phyloP scores from a whole-genome alignment of 1,140 invertebrate species.

The Diorhabda elongata region DNA sequence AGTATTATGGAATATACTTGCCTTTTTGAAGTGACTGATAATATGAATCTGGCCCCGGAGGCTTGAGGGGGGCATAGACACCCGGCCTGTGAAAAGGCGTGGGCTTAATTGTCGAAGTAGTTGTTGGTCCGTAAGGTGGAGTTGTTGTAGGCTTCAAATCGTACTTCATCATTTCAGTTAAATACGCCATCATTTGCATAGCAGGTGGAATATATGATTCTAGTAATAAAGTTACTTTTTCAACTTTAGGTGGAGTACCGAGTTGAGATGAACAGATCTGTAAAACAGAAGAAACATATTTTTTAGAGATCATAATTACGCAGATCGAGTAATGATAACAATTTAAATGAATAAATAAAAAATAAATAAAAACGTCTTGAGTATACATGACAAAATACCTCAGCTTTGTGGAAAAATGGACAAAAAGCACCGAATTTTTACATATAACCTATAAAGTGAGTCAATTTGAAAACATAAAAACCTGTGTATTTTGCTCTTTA shows the following conservation, averaged over 20 bases:
- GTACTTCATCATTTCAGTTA: slow-evolving; percentile 56
- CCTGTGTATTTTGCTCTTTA: no score
- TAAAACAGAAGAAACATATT: neutral
- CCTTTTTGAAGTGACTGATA: slow-evolving; percentile 16
- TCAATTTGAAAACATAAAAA: no score
- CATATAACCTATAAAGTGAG: no score
- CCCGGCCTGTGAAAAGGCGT: slow-evolving; percentile 53
- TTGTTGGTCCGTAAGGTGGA: slow-evolving; percentile 20
- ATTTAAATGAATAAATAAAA: neutral
- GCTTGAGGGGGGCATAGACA: slow-evolving; percentile 50
- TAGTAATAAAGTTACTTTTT: slow-evolving; percentile 31
- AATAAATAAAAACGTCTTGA: no score
- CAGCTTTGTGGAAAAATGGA: no score
- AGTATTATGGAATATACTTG: neutral
- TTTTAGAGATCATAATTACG: neutral
- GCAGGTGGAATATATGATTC: slow-evolving; percentile 52
- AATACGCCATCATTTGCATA: slow-evolving; percentile 56
- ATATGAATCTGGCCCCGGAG: slow-evolving; percentile 43
- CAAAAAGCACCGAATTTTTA: no score
- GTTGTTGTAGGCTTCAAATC: slow-evolving; percentile 18
- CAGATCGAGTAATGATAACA: neutral
- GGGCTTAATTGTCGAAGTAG: slow-evolving; percentile 38
- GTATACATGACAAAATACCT: no score
- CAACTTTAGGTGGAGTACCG: slow-evolving; percentile 30
- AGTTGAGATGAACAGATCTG: slow-evolving; percentile 6